phyloP scores from a whole-genome alignment of 2,888 invertebrate species.

The Tenthredo distinguenda region DNA sequence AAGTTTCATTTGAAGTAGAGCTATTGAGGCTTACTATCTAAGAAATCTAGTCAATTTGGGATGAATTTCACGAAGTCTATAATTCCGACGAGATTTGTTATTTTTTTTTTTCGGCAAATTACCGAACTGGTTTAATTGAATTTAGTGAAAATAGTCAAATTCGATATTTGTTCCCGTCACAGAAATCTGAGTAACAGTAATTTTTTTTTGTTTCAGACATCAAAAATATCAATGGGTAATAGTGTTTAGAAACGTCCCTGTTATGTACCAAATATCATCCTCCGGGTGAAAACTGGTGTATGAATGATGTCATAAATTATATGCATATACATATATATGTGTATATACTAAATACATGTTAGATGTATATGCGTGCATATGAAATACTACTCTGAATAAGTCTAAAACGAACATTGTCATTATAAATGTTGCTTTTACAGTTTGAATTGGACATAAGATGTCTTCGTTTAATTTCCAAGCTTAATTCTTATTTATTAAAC shows the following conservation, averaged over 20 bases:
- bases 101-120: neutral
- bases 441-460: slow-evolving; percentile 4
- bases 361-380: slow-evolving; percentile 4
- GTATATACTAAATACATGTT: neutral
- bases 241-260: slow-evolving; percentile 75
- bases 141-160: neutral
- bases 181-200: neutral
- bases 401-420: slow-evolving; percentile 23
- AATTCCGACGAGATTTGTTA: neutral
- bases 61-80: neutral
- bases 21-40: too few relatives aligned
- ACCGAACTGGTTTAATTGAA: neutral
- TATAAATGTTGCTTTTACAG: slow-evolving; percentile 17
- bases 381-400: slow-evolving; percentile 36
- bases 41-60: too few relatives aligned
- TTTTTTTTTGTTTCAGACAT: slow-evolving; percentile 78
- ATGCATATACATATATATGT: neutral
- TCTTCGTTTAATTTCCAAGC: slow-evolving; percentile 17
- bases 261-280: neutral
- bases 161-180: neutral
- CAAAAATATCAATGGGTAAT: slow-evolving; percentile 89
- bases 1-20: too few relatives aligned
- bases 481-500: slow-evolving; percentile 48
- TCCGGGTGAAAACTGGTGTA: slow-evolving; percentile 34
- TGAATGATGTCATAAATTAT: slow-evolving; percentile 17